Base-by-base conservation (phyloP, 2,888 invertebrate genomes). In the Drosophila yooni region DNA sequence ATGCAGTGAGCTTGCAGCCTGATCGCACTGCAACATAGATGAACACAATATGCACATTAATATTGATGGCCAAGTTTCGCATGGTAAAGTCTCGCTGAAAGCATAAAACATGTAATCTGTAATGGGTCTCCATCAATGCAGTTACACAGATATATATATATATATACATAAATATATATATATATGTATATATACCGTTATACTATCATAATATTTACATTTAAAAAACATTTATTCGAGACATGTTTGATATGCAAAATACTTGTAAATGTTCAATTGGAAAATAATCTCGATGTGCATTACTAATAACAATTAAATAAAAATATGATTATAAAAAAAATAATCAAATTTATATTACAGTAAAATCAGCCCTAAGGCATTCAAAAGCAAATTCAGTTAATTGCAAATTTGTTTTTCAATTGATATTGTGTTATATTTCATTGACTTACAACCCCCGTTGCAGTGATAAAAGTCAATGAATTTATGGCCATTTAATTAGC, bases 401-500 rank as follows among this genome's bases (percentile, higher is more conserved):
- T 43, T 33, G 40, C 21, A 43, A 78, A 66, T 57, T 51, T 18
- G 34, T 27, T 62, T 46, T 61, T 46, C 38, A 70, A 66, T 65
- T 65, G 50, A 60, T 71, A 67, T 38, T 8, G 62, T 51, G 48
- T 77, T 33, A 61, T 48, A 48, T 40, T 46, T 31, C 48, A 40
- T 27, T 71, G 68, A 69, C 46, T 63, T 68, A 68, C 62, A 81
- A 65, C 72, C 34, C 31, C 40, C 52, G 59, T 48, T 76, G 50
- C 18, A 33, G 40, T 63, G 68, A 77, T 81, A 72, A 81, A 81
- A 65, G 25, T 62, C 62, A 79, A 48, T 70, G 73, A 86, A 76
- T 86, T 80, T 83, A 76, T 71, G 65, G 68, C 63, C 58, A 68
- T 66, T 83, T 54, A 71, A 72, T 70, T 59, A 70, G 59, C 53